Evolutionary conservation across 2,113 vertebrate genomes (phyloP), one percentile per base, ranked within the genome.

Genomic region (Oreotrochilus melanogaster): DNA sequence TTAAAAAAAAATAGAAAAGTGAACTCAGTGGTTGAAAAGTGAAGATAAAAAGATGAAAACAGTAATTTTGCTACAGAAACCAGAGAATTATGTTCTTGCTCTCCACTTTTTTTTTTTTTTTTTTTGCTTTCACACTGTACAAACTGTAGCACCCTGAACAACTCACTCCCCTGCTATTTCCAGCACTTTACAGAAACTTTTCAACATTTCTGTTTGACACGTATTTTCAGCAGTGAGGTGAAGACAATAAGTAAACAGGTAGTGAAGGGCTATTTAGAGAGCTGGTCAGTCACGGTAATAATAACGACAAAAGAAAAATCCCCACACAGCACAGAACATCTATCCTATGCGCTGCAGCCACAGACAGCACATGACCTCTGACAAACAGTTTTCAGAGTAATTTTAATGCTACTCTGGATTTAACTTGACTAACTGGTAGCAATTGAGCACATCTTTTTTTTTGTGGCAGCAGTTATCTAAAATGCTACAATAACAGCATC

Each of bases 401-500:
- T 98, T 98, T 98, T 98, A 99, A 99, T 98, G 98, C 98, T 98
- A 98, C 98, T 98, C 98, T 98, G 97, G 98, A 98, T 98, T 98
- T 99, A 99, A 98, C 98, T 98, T 98, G 98, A 98, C 98, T 98
- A 98, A 98, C 98, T 98, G 98, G 98, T 98, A 98, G 98, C 98
- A 98, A 98, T 98, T 98, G 98, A 98, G 98, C 98, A 98, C 98
- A 98, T 98, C 98, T 98, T 98, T 98, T 98, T 98, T 98, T 98
- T 98, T 98, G 97, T 98, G 98, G 98, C 98, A 98, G 98, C 98
- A 99, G 98, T 99, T 99, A 99, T 99, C 98, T 98, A 99, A 99
- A 99, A 98, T 97, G 98, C 98, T 98, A 99, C 98, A 98, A 99
- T 99, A 99, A 99, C 98, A 98, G 98, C 98, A 98, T 98, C 98